Evolutionary conservation across 2,113 vertebrate genomes (phyloP).

Genomic region (Oryzias woworae): DNA sequence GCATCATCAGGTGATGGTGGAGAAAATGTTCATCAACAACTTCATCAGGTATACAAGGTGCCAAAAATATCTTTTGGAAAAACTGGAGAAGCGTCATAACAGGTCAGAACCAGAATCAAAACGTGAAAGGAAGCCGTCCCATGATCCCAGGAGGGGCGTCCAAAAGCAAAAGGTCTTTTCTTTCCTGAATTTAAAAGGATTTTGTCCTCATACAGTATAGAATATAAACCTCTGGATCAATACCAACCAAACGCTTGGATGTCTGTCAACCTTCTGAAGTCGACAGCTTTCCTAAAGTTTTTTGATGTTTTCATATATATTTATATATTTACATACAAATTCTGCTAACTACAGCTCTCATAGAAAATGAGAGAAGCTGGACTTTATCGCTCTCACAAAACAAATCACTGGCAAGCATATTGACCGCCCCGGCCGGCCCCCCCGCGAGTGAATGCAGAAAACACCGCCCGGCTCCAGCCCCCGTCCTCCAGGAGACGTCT

Average conservation of each 20-base stretch:
- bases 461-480: conserved; percentile 10
- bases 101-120: conserved; percentile 33
- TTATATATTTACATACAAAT: conserved; percentile 80
- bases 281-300: conserved; percentile 46
- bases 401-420: conserved; percentile 64
- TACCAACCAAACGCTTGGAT: conserved; percentile 64
- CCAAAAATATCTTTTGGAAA: conserved; percentile 55
- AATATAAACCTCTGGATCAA: conserved; percentile 82
- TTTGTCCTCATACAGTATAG: conserved; percentile 69
- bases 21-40: conserved; percentile 55
- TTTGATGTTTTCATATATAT: conserved; percentile 78
- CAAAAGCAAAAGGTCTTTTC: conserved; percentile 32
- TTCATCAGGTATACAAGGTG: conserved; percentile 53
- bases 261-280: too few relatives aligned
- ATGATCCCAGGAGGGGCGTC: conserved; percentile 34
- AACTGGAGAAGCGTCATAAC: conserved; percentile 40
- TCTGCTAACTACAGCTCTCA: conserved; percentile 75
- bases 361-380: conserved; percentile 79
- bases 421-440: conserved; percentile 28
- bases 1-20: conserved; percentile 65
- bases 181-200: conserved; percentile 65
- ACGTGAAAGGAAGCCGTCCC: conserved; percentile 43
- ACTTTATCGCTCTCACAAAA: conserved; percentile 68
- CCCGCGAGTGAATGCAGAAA: conserved; percentile 15
- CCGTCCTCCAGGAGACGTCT: too few relatives aligned